Conservation (phyloP, 2,888 invertebrate species). For the Sturmia bella region DNA sequence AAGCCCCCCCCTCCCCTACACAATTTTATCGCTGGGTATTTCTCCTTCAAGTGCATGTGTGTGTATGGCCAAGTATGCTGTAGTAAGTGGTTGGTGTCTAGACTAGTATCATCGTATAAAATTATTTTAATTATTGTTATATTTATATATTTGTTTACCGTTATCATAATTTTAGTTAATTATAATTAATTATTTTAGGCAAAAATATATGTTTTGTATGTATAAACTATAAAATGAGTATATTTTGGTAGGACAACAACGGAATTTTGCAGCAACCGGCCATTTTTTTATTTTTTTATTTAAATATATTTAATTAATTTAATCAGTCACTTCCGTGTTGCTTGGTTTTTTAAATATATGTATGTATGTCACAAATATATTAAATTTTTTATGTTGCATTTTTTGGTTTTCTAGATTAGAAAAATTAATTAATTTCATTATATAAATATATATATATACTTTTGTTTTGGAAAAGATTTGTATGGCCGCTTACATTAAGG, state of each 20-base stretch:
- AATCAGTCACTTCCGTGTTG: constrained; percentile 70
- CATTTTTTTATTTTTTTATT: constrained; percentile 71
- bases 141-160: constrained; percentile 55
- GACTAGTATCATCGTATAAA: constrained; percentile 75
- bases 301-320: constrained; percentile 69
- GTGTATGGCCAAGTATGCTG: constrained; percentile 14
- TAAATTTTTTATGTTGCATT: constrained; percentile 55
- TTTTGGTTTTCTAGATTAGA: constrained; percentile 57
- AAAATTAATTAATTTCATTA: constrained; percentile 61
- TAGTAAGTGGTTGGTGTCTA: constrained; percentile 65
- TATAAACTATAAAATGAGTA: constrained; percentile 76
- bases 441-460: constrained; percentile 10
- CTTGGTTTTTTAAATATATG: constrained; percentile 38
- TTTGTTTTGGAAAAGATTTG: constrained; percentile 35
- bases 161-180: constrained; percentile 71
- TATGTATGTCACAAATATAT: constrained; percentile 55
- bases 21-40: too few relatives aligned
- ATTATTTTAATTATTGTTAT: constrained; percentile 70
- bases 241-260: constrained; percentile 72
- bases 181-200: constrained; percentile 74
- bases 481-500: constrained; percentile 35
- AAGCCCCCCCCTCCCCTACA: too few relatives aligned
- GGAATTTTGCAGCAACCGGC: constrained; percentile 71
- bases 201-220: constrained; percentile 77
- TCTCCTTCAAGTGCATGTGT: background rate